Conservation (phyloP, 1,140 invertebrate genomes). For the Campodea augens region DNA sequence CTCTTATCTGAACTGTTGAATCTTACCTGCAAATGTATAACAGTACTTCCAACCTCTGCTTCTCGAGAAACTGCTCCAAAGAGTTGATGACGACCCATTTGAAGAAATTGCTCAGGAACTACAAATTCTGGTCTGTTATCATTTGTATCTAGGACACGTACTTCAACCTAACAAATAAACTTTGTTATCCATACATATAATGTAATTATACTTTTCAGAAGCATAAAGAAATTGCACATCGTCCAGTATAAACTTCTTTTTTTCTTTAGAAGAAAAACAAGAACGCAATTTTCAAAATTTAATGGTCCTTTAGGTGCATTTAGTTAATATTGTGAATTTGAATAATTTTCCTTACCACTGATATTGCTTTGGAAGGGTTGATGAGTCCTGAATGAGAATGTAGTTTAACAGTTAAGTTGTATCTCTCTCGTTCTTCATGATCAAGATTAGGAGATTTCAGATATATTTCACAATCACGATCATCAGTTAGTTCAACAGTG, state of each 20-base stretch:
- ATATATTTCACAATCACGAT: conserved; percentile 55
- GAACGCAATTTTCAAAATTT: no score
- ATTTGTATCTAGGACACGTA: conserved; percentile 68
- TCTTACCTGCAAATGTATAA: conserved; percentile 46
- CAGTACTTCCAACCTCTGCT: conserved; percentile 43
- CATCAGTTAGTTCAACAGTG: conserved; percentile 45
- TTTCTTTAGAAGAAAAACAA: no score
- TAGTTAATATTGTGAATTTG: no score
- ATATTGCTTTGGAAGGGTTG: conserved; percentile 47
- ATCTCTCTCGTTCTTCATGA: conserved; percentile 48
- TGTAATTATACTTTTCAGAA: no score
- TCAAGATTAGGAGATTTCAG: conserved; percentile 45
- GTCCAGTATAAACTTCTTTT: no score
- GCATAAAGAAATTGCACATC: no score
- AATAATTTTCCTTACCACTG: conserved; percentile 36
- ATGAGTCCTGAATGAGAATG: conserved; percentile 53
- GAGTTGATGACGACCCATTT: conserved; percentile 29
- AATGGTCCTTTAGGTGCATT: no score
- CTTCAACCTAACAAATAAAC: conserved; percentile 35
- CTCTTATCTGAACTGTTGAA: no score
- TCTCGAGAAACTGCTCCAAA: conserved; percentile 48
- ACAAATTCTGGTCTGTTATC: conserved; percentile 68
- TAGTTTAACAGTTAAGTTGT: conserved; percentile 52
- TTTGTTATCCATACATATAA: conserved; percentile 10
- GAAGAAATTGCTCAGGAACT: conserved; percentile 31